phyloP scores from a whole-genome alignment of 2,888 invertebrate genomes.

The Campaea margaritaria region DNA sequence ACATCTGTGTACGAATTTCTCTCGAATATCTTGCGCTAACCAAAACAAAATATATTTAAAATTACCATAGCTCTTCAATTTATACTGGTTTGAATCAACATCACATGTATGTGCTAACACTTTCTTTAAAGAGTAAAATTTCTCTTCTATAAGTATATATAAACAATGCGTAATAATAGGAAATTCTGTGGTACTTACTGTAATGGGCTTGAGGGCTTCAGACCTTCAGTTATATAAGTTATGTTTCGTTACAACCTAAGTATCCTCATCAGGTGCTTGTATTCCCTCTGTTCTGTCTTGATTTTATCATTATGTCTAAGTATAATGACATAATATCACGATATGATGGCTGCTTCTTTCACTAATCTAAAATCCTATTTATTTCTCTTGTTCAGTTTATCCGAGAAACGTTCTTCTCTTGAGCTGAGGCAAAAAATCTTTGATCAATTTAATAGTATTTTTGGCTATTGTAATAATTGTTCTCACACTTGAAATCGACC shows the following conservation, averaged over 20 bases:
- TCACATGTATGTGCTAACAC: conserved; percentile 50
- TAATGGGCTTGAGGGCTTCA: neutral
- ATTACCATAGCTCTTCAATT: conserved; percentile 1
- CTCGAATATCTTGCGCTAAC: neutral
- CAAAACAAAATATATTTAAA: neutral
- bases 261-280: too few species aligned
- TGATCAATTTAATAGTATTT: conserved; percentile 45
- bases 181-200: conserved; percentile 29
- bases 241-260: too few species aligned
- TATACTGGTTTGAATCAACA: conserved; percentile 29
- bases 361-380: too few species aligned
- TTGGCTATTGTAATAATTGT: conserved; percentile 44
- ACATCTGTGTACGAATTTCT: too few species aligned
- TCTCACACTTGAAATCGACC: conserved; percentile 74
- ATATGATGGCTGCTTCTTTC: too few species aligned
- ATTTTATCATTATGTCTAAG: too few species aligned
- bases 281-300: neutral
- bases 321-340: too few species aligned
- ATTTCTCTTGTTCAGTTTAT: too few species aligned
- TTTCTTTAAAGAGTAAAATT: conserved; percentile 49
- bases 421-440: conserved; percentile 34
- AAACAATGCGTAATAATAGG: conserved; percentile 24
- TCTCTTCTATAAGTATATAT: conserved; percentile 33
- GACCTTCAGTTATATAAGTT: too few species aligned
- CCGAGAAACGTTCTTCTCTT: too few species aligned